Evolutionary conservation across 2,888 invertebrate genomes (phyloP), one percentile per base, ranked within the genome.

Genomic region (Calliopum simillimum): DNA sequence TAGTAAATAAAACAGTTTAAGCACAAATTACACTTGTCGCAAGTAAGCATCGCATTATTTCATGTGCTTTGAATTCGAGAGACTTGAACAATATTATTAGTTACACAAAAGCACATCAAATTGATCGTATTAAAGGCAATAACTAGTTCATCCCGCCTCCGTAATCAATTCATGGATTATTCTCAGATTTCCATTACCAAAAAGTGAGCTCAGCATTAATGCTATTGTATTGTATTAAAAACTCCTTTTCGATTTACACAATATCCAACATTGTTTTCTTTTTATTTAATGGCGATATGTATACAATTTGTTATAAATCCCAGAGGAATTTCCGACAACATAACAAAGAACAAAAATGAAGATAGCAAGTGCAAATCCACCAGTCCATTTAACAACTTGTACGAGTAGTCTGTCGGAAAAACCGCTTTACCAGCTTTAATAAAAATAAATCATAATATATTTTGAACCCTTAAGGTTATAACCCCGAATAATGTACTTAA

Each of bases 51-150:
- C n/a, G n/a, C n/a, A n/a, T n/a, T n/a, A n/a, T n/a, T n/a, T n/a
- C n/a, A n/a, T n/a, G n/a, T n/a, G n/a, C n/a, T n/a, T n/a, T n/a
- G n/a, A n/a, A n/a, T n/a, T n/a, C n/a, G n/a, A n/a, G n/a, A n/a
- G n/a, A n/a, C n/a, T 33, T 33, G 33, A 80, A 82, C 82, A 80
- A 80, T 80, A 79, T 79, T 82, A 79, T 82, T 82, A 79, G 83
- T 83, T 79, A 77, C 82, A 79, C 78, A 85, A 83, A 80, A 84
- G 84, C 81, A 80, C 84, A 84, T 79, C 84, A 86, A 86, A 86
- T 85, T 85, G 85, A 84, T 86, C 84, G 84, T 84, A 85, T 86
- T 85, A 85, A 84, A 85, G 84, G 81, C 82, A 81, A 82, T 85
- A 84, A 85, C 85, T 83, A 84, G 84, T 85, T 85, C 83, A 85